Evolutionary conservation across 2,113 vertebrate genomes (phyloP).

Genomic region (Colinus virginianus): DNA sequence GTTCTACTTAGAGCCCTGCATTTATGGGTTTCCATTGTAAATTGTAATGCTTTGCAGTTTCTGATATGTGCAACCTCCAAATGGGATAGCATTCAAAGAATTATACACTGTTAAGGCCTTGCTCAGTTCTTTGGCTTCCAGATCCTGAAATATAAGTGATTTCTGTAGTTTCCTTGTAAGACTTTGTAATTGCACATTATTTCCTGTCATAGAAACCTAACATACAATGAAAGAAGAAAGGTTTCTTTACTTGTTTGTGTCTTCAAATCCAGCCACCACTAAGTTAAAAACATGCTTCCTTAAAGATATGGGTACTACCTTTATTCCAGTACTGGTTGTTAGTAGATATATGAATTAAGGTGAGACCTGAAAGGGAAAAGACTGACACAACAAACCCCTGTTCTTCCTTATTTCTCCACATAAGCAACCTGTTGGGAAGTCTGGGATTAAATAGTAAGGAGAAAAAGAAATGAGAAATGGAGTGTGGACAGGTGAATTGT

Average conservation of each 20-base stretch:
- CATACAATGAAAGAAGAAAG: background rate
- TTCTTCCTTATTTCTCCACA: fast-evolving
- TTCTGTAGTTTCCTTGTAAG: background rate
- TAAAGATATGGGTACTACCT: background rate
- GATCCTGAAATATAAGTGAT: background rate
- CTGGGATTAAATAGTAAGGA: background rate
- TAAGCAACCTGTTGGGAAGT: background rate
- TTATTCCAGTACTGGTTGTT: background rate
- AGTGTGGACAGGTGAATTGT: background rate
- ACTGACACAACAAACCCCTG: background rate
- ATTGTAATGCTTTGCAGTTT: background rate
- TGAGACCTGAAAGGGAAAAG: background rate
- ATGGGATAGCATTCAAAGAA: background rate
- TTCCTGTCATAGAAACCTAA: background rate
- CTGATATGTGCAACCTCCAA: background rate
- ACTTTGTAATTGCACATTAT: background rate
- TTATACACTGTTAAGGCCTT: background rate
- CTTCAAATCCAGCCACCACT: background rate
- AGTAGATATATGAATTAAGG: background rate
- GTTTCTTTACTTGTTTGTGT: background rate
- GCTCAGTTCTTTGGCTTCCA: background rate
- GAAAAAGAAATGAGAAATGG: background rate
- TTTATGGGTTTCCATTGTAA: background rate
- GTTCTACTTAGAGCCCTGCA: background rate
- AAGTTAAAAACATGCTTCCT: background rate